These are phyloP conservation scores for Drosophila orena DNA, from an alignment of 1,140 invertebrate species.

Conservation along the genomic window DNA sequence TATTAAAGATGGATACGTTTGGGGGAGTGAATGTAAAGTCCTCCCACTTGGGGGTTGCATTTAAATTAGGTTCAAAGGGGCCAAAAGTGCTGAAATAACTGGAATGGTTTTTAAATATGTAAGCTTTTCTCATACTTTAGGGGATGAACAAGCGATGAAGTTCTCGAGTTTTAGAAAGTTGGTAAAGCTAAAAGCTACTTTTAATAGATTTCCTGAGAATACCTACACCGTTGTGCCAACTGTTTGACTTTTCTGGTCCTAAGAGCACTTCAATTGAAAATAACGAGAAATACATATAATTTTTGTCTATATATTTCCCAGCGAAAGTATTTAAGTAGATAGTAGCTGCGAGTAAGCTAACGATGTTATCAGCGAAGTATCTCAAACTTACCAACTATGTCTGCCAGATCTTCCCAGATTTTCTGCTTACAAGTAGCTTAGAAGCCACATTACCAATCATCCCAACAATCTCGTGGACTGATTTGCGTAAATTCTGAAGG, in stretches of 20 bases:
- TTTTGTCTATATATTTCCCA: too few relatives aligned
- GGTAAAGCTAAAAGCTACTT: conserved; percentile 20
- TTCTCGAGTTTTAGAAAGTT: conserved; percentile 10
- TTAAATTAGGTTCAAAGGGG: conserved; percentile 24
- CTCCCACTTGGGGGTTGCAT: conserved; percentile 30
- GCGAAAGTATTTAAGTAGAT: too few relatives aligned
- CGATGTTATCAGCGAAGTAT: too few relatives aligned
- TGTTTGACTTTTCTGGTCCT: neutral
- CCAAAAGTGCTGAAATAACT: conserved; percentile 24
- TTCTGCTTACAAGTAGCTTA: neutral
- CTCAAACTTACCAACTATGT: neutral
- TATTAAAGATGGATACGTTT: conserved; percentile 29
- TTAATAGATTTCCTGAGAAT: conserved; percentile 23
- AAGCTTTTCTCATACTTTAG: conserved; percentile 25
- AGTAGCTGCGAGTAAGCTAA: too few relatives aligned
- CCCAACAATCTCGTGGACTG: conserved; percentile 16
- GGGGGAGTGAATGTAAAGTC: conserved; percentile 2
- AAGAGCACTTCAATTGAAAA: too few relatives aligned
- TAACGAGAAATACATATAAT: too few relatives aligned
- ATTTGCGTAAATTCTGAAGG: conserved; percentile 18
- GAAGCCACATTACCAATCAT: conserved; percentile 16
- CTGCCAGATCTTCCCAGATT: neutral
- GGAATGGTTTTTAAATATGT: conserved; percentile 15
- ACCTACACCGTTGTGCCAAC: neutral
- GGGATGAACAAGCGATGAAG: conserved; percentile 14